Conservation (phyloP, 2,113 vertebrate genomes). For the Polyodon spathula region DNA sequence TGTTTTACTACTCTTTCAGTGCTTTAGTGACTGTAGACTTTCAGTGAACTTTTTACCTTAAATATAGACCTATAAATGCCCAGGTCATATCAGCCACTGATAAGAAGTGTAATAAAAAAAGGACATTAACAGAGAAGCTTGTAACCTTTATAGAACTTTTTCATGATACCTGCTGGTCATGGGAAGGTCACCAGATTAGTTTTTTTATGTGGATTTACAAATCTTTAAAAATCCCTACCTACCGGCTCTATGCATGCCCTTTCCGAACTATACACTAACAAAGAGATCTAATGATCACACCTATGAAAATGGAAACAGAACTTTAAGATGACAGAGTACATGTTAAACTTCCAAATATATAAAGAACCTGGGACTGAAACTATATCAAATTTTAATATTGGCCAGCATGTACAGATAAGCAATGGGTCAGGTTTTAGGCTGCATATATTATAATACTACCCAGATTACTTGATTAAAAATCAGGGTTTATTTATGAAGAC, state of each 20-base stretch:
- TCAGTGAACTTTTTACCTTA: conserved; percentile 47
- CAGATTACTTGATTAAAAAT: too few relatives aligned
- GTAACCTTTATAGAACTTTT: conserved; percentile 9
- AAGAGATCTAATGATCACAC: background rate
- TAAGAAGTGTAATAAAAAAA: conserved; percentile 38
- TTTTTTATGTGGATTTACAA: conserved; percentile 1
- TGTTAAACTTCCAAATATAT: too few relatives aligned
- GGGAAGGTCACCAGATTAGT: conserved; percentile 3
- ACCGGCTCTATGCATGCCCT: background rate
- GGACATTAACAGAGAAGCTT: conserved; percentile 26
- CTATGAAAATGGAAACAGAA: background rate
- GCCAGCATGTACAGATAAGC: too few relatives aligned
- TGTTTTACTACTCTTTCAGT: conserved; percentile 19
- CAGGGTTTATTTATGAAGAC: too few relatives aligned
- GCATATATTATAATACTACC: too few relatives aligned
- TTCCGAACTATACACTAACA: background rate
- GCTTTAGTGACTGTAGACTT: conserved; percentile 31
- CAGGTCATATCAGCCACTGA: conserved; percentile 40
- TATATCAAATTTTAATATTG: too few relatives aligned
- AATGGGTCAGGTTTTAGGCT: too few relatives aligned
- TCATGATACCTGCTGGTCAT: conserved; percentile 1
- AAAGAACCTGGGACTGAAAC: too few relatives aligned
- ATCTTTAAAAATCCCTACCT: conserved; percentile 7
- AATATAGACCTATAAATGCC: conserved; percentile 41
- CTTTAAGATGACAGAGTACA: too few relatives aligned